Conservation (phyloP, 1,140 invertebrate genomes). For the Batillaria attramentaria region DNA sequence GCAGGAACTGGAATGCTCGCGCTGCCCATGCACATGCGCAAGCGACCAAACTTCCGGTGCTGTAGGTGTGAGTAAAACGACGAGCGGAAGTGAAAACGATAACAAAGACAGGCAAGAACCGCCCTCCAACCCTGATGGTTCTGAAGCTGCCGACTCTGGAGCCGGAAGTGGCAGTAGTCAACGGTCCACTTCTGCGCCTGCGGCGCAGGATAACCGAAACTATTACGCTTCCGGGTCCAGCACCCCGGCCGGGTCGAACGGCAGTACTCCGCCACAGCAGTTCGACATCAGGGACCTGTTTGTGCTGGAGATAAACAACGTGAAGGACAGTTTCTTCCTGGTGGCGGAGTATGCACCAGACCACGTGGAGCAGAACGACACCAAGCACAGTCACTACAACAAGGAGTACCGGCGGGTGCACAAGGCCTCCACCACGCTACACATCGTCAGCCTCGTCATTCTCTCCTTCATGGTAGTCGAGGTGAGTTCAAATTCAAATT, state of each 20-base stretch:
- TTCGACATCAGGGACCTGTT: conserved; percentile 36
- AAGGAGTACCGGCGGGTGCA: conserved; percentile 42
- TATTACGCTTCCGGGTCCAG: background rate
- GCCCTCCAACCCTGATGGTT: background rate
- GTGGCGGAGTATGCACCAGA: conserved; percentile 45
- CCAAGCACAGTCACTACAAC: conserved; percentile 37
- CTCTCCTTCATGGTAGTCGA: conserved; percentile 52
- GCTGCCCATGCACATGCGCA: background rate
- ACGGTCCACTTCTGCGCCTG: background rate
- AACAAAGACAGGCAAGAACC: background rate
- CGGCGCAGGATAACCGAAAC: background rate
- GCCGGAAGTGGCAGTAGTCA: background rate
- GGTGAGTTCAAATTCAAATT: no score
- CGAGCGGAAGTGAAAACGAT: background rate
- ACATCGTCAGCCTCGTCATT: conserved; percentile 47
- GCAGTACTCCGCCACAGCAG: background rate
- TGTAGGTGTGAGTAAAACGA: background rate
- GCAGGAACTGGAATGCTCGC: background rate
- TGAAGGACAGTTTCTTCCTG: conserved; percentile 47
- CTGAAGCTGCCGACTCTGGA: background rate
- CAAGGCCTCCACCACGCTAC: conserved; percentile 46
- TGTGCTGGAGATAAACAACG: conserved; percentile 48
- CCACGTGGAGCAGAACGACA: conserved; percentile 34
- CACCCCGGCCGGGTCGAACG: no score
- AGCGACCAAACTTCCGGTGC: background rate